phyloP scores from a whole-genome alignment of 2,888 invertebrate species.

The Panzeria rudis region DNA sequence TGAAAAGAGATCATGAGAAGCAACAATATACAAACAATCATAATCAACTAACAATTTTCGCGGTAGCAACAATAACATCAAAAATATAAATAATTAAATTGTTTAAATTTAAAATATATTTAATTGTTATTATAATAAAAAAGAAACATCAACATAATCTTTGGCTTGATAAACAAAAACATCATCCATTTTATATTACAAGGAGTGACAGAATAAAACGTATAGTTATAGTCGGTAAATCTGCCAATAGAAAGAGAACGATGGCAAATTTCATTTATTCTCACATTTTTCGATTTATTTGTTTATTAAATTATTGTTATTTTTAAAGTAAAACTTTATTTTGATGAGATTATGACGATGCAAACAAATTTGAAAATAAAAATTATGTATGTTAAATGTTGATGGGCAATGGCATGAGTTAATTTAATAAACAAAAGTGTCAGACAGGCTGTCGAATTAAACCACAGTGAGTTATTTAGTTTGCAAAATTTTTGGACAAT shows the following conservation, averaged over 20 bases:
- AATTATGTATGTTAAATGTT: conserved; percentile 44
- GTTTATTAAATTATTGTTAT: conserved; percentile 40
- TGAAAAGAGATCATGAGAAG: too few relatives aligned
- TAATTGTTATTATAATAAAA: conserved; percentile 80
- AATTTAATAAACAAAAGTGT: conserved; percentile 10
- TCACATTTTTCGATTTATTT: conserved; percentile 1
- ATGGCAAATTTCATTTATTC: conserved; percentile 40
- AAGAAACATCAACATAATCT: neutral
- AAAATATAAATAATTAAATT: conserved; percentile 38
- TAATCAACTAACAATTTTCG: conserved; percentile 49
- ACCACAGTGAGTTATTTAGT: conserved; percentile 1
- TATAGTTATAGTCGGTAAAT: neutral
- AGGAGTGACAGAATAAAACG: conserved; percentile 8
- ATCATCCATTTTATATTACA: conserved; percentile 24
- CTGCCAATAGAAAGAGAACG: neutral
- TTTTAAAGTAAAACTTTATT: conserved; percentile 53
- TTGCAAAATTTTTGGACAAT: neutral
- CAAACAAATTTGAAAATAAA: conserved; percentile 24
- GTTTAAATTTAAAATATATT: conserved; percentile 70
- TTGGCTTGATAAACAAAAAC: neutral
- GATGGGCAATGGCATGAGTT: neutral
- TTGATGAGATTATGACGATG: conserved; percentile 45
- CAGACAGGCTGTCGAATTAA: conserved; percentile 1
- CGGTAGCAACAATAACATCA: neutral
- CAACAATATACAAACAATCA: conserved; percentile 49